Evolutionary conservation across 2,113 vertebrate genomes (phyloP), one percentile per base, ranked within the genome.

Genomic region (Triplophysa rosa): DNA sequence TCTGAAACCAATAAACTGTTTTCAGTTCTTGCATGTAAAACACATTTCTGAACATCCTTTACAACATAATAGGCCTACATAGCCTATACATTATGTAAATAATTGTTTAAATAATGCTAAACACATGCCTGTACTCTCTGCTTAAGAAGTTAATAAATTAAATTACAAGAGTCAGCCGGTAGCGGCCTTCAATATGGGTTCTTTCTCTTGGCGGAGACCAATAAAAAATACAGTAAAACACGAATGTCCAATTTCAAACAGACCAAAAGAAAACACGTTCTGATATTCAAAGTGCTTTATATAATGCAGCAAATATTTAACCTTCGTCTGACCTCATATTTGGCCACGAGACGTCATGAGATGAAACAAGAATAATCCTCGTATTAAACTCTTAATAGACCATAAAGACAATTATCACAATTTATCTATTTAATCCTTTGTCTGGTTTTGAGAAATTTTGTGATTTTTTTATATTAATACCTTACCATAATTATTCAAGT

Each of bases 271-370:
- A 8, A 59, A 42, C 24, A 72, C 42, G 8, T 13, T 24, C 19
- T 61, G 13, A 61, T 59, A 10, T 42, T 59, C 1, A 73, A 42
- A 56, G 29, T n/a, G 21, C 70, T 23, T 21, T 40, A 72, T 42
- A 23, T 21, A 8, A 56, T 37, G 7, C 8, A 62, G 23, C 21
- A 62, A 62, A 73, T 42, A 70, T 42, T 72, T 75, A 75, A 75
- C 59, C 72, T 75, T 37, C 24, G 40, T 63, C 72, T 63, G 40
- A 75, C 59, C 71, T 29, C 13, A 66, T 2, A 54, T 13, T 33
- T 26, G 9, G 16, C 11, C 29, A 71, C 49, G 13, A 13, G 2
- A 61, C 8, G 14, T 73, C 33, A 73, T 63, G 3, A 45, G 42
- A 4, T 42, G 12, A 72, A 59, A 73, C 5, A 62, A 13, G 26